A percentile compares a stretch with the other conserved stretches of the same genome.
Conservation (phyloP, 2,113 vertebrate species). For the Nymphicus hollandicus region DNA sequence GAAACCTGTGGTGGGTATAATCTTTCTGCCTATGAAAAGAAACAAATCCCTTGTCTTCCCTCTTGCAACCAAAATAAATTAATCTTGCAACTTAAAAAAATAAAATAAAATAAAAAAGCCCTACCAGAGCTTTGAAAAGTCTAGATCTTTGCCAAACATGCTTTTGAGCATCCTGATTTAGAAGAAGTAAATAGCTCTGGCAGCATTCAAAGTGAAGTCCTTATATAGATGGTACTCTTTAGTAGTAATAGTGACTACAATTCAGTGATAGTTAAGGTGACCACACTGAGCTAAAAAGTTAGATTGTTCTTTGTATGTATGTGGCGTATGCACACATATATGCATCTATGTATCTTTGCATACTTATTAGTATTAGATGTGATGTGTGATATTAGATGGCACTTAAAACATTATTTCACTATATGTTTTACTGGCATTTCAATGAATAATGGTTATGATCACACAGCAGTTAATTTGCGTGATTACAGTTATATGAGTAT, state of each 20-base stretch:
- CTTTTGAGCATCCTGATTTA: neutral
- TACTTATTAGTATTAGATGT: neutral
- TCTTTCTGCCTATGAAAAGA: neutral
- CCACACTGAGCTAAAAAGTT: neutral
- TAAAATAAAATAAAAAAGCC: neutral
- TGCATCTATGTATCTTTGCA: neutral
- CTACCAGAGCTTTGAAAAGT: neutral
- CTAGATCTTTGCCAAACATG: neutral
- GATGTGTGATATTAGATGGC: neutral
- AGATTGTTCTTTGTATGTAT: neutral
- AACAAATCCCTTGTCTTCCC: neutral
- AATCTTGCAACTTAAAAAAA: neutral
- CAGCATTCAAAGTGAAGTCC: neutral
- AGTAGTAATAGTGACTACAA: neutral
- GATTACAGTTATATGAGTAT: neutral
- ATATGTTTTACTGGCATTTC: neutral
- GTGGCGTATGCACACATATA: fast-evolving
- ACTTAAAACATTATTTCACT: neutral
- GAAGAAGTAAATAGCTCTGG: neutral
- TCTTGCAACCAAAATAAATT: neutral
- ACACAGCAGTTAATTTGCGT: neutral
- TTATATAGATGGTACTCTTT: neutral
- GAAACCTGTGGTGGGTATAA: neutral
- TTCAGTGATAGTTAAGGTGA: neutral
- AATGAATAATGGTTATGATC: neutral